Conservation (phyloP, 2,113 vertebrate species). For the Phrynocephalus versicolor region DNA sequence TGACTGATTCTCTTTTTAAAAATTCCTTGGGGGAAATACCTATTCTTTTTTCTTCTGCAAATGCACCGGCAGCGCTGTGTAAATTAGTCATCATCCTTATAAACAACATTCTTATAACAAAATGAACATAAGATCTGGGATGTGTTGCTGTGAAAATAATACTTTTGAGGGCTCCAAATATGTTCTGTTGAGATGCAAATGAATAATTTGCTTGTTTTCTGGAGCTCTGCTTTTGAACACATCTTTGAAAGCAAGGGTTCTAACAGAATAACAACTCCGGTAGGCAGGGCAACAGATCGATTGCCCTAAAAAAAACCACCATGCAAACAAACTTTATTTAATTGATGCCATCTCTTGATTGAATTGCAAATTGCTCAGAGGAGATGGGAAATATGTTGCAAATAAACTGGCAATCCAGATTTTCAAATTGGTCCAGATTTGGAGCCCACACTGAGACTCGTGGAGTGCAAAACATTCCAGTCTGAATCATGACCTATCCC, state of each 20-base stretch:
- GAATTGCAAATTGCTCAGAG: background rate
- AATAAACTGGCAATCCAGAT: too few species aligned
- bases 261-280: constrained; percentile 29
- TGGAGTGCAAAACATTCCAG: too few species aligned
- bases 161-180: background rate
- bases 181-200: constrained; percentile 47
- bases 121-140: background rate
- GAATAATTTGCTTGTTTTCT: constrained; percentile 51
- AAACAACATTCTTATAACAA: too few species aligned
- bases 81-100: background rate
- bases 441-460: too few species aligned
- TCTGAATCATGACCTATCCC: too few species aligned
- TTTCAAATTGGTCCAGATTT: background rate
- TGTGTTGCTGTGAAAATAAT: background rate
- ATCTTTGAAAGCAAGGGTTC: constrained; percentile 29
- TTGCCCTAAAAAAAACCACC: background rate
- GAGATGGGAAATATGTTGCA: background rate
- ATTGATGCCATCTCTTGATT: background rate
- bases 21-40: background rate
- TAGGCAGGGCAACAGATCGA: constrained; percentile 39
- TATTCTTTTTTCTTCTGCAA: background rate
- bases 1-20: background rate
- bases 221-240: constrained; percentile 30
- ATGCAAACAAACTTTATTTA: background rate
- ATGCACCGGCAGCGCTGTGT: background rate